Conservation (phyloP, 2,888 invertebrate genomes). For the Acanthococcus lagerstroemiae region DNA sequence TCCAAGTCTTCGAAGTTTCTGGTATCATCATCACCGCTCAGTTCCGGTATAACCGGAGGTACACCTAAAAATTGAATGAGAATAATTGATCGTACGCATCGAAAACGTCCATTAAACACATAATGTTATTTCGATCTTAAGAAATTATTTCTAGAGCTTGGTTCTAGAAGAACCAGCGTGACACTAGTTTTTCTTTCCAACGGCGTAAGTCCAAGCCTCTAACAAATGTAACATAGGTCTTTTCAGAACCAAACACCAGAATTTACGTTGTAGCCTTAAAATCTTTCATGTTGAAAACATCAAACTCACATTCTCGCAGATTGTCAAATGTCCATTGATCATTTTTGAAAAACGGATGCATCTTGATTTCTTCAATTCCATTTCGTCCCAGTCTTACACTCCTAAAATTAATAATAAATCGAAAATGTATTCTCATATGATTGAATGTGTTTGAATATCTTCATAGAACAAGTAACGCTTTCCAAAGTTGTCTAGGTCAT, state of each 20-base stretch:
- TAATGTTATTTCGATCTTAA: too few relatives aligned
- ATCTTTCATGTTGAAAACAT: too few relatives aligned
- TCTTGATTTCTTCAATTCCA: slow-evolving; percentile 89
- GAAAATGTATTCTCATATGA: too few relatives aligned
- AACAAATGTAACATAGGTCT: too few relatives aligned
- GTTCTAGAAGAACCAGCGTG: too few relatives aligned
- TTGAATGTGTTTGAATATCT: too few relatives aligned
- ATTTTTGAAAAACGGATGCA: slow-evolving; percentile 89
- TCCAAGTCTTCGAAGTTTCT: slow-evolving; percentile 98
- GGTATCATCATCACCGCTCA: slow-evolving; percentile 93
- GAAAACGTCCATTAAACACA: background rate
- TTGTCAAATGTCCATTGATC: slow-evolving; percentile 98
- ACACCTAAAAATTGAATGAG: slow-evolving; percentile 46
- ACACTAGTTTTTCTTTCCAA: background rate
- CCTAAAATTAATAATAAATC: slow-evolving; percentile 39
- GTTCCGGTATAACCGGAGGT: slow-evolving; percentile 93
- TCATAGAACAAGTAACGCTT: too few relatives aligned
- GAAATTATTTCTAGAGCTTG: too few relatives aligned
- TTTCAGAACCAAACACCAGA: too few relatives aligned
- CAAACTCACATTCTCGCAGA: slow-evolving; percentile 64
- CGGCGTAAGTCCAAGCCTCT: too few relatives aligned
- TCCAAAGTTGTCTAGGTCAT: too few relatives aligned
- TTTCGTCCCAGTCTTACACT: slow-evolving; percentile 77
- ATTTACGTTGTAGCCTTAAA: too few relatives aligned
- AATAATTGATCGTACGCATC: background rate